phyloP scores from a whole-genome alignment of 2,113 vertebrate species.

The Hypomesus transpacificus region DNA sequence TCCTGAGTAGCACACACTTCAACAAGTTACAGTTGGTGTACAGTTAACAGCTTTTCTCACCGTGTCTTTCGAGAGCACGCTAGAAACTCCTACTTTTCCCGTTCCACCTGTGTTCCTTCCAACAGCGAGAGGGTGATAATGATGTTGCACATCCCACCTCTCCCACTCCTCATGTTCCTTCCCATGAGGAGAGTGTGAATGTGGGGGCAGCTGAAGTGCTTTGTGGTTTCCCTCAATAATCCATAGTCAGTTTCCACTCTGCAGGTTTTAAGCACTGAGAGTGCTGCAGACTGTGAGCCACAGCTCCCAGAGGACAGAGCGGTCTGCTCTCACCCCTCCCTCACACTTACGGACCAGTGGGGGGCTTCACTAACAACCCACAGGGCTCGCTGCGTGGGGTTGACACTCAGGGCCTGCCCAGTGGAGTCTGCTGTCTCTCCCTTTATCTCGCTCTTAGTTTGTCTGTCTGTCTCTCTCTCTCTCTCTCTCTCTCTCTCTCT shows the following conservation, averaged over 20 bases:
- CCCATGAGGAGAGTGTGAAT: slow-evolving; percentile 26
- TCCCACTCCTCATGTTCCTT: slow-evolving; percentile 13
- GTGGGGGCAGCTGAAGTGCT: slow-evolving; percentile 43
- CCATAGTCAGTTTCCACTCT: slow-evolving; percentile 43
- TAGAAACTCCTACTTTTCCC: background rate
- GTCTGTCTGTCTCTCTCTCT: background rate
- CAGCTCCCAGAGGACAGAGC: slow-evolving; percentile 50
- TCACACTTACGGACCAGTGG: slow-evolving; percentile 35
- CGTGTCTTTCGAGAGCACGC: too few species aligned
- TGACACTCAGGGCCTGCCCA: slow-evolving; percentile 25
- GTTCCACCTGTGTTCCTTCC: background rate
- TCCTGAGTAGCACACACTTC: too few species aligned
- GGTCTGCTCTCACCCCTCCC: slow-evolving; percentile 33
- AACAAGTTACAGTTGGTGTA: too few species aligned
- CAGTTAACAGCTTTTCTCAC: too few species aligned
- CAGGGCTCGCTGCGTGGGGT: slow-evolving; percentile 30
- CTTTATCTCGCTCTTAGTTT: background rate
- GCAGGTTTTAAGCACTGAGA: slow-evolving; percentile 36
- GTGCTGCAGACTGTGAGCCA: slow-evolving; percentile 30
- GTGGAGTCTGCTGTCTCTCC: slow-evolving; percentile 9
- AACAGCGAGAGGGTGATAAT: slow-evolving; percentile 16
- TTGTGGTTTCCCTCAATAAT: slow-evolving; percentile 59
- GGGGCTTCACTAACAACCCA: slow-evolving; percentile 42
- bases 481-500: background rate
- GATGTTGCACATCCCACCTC: slow-evolving; percentile 4